Base-by-base conservation (phyloP, 1,140 invertebrate genomes). In the Meloidogyne hapla region DNA sequence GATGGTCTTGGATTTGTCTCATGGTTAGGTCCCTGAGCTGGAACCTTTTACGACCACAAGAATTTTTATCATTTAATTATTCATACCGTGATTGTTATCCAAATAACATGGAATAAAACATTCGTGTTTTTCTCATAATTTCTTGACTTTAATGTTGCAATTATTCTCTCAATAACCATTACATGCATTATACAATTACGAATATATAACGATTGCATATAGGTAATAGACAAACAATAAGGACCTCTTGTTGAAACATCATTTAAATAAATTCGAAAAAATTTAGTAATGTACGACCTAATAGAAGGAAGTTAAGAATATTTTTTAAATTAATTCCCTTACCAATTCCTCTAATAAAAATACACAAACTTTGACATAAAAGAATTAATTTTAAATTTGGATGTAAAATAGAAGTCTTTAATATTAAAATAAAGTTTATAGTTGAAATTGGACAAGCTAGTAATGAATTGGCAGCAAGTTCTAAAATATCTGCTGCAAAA, bases 311-410 rank as follows among this genome's bases (percentile, higher is more conserved):
- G 3, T 33, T 8, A 33, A 33, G 8, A 33, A 33, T 33, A 33
- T 33, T 33, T 33, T 33, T 56, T n/a, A 56, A 48, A 12, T 0
- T 5, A 33, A 33, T 33, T 5, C 33, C 8, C 38, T 48, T 48
- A 70, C 69, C n/a, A 15, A 25, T 42, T 48, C 69, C 69, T n/a
- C 69, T 42, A 18, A 26, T 56, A 21, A 70, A 70, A 70, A 70
- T 70, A 56, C 69, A 70, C 69, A 23, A 15, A 13, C 69, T 70
- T 48, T 70, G 69, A 56, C 69, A 62, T 23, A 70, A 26, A 18
- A 70, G 33, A 25, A 70, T 70, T 42, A 70, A 70, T 23, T 70
- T 70, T 13, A 70, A 56, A 56, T 70, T 70, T 13, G 13, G 21
- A 25, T 70, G 69, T 15, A 70, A 25, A 25, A 70, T 42, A 5